phyloP scores from a whole-genome alignment of 2,113 vertebrate genomes.

The Potamarius usumacintae region DNA sequence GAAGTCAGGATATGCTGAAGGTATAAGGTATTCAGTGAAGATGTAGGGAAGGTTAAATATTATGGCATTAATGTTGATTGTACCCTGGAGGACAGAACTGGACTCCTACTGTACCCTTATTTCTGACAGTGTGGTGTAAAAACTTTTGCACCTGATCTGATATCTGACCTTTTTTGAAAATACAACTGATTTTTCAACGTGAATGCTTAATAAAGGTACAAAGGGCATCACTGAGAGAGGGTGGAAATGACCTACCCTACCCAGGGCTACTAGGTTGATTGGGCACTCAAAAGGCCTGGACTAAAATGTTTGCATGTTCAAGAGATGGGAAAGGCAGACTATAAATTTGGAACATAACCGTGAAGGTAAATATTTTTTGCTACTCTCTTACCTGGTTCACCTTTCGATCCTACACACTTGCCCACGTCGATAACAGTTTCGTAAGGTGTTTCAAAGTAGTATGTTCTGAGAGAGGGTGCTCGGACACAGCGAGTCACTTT shows the following conservation, averaged over 20 bases:
- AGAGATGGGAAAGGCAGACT: neutral
- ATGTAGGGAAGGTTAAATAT: neutral
- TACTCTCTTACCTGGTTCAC: constrained; percentile 59
- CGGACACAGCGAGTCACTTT: constrained; percentile 64
- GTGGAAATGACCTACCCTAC: neutral
- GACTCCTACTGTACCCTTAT: no score
- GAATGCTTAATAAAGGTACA: neutral
- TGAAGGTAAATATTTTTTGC: neutral
- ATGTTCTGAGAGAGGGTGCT: constrained; percentile 73
- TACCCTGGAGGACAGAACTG: no score
- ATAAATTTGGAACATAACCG: neutral
- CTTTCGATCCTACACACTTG: constrained; percentile 69
- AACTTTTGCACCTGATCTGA: neutral
- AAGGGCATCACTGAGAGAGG: neutral
- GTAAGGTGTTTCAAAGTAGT: constrained; percentile 72
- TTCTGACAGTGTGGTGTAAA: neutral
- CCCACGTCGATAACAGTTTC: constrained; percentile 71
- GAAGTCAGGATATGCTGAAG: neutral
- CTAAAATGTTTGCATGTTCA: neutral
- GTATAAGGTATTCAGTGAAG: neutral
- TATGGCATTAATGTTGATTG: no score
- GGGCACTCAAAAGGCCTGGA: neutral
- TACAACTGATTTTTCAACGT: neutral
- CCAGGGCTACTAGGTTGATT: neutral
- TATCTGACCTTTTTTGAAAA: neutral